Base-by-base conservation (phyloP, 2,113 vertebrate genomes). In the Albula goreensis region DNA sequence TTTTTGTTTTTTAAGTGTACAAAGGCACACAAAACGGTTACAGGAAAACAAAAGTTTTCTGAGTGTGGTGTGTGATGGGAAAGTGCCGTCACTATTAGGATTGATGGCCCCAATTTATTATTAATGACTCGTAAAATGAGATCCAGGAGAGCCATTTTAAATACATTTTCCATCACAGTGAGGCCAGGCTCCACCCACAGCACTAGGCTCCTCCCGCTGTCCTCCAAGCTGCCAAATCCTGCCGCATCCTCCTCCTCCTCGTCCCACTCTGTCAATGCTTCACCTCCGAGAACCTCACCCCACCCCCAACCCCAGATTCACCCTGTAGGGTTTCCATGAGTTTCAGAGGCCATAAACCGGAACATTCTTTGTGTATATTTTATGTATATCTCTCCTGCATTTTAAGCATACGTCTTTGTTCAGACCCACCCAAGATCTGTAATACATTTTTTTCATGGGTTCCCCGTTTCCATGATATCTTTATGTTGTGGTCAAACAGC, bases 111-210 rank as follows among this genome's bases (percentile, higher is more conserved):
- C 93, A 94, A 95, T 95, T 94, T 95, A 96, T 96, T 95, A 96
- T 95, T 96, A 96, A 96, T 95, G 95, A 95, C 94, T 94, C 95
- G 93, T 95, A 96, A 96, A 96, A 96, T 96, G 94, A 96, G 94
- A 93, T 95, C 93, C 94, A 95, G 94, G 93, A 94, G 93, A 93
- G 93, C 94, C 93, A 94, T 95, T 95, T 95, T 94, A 96, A 95
- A 95, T 94, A 94, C 92, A 94, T 94, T 95, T 95, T 95, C 92
- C 91, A 95, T 96, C 94, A 94, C 81, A 60, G 89, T 94, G 94
- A 94, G 91, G 92, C 90, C 92, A 90, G 93, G 91, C 92, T 90
- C 88, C 92, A 90, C 92, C 92, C 91, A 93, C 92, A 89, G 90
- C 31, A 41, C 90, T 91, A 90, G 93, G 91, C 92, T 90, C 88